Evolutionary conservation across 2,797 vertebrate species (phyloP), one percentile per base, ranked within the genome.

Genomic region (Rhinella marina): DNA sequence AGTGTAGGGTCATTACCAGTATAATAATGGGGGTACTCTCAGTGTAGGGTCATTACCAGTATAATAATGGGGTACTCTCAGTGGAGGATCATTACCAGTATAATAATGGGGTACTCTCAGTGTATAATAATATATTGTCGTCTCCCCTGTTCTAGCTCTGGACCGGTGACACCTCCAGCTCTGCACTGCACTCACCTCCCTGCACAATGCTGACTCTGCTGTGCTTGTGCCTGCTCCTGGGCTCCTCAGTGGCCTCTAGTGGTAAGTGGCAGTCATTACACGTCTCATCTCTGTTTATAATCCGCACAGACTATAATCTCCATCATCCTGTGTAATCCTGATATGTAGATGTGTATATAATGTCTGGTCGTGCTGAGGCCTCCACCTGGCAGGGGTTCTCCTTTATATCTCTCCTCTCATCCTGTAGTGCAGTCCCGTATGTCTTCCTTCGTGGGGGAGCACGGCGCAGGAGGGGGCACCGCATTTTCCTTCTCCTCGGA

Each of bases 401-500:
- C 25, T 27, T 14, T 27, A 68, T 11, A 10, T 9, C 2, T 50
- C 32, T 62, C 41, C 21, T 72, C 10, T 62, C 54, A 6, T 21
- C 54, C 66, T 54, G 12, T 14, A 88, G 87, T 85, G 1, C 82
- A 84, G 82, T 73, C 82, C 2, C 87, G 87, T 19, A 6, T 73
- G 7, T 85, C 87, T 7, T 90, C 89, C 56, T 88, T 70, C 11
- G 41, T 61, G 0, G 89, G 86, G 41, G 86, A 88, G 23, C 64
- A 75, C 2, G 89, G 89, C 1, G 57, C 61, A 27, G 79, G 70
- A 8, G 82, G 86, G 6, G 89, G 89, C 6, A 88, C 83, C 2
- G 50, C 86, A 0, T 90, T 90, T n/a, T 90, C 89, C 1, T 88
- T 77, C 54, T 88, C 86, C 0, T 68, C 68, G 0, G 82, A 85